These are phyloP conservation scores for Hydractinia symbiolongicarpus DNA, from an alignment of 30 jellyfish, hydroid and myxozoan genomes.

Conservation along the genomic window DNA sequence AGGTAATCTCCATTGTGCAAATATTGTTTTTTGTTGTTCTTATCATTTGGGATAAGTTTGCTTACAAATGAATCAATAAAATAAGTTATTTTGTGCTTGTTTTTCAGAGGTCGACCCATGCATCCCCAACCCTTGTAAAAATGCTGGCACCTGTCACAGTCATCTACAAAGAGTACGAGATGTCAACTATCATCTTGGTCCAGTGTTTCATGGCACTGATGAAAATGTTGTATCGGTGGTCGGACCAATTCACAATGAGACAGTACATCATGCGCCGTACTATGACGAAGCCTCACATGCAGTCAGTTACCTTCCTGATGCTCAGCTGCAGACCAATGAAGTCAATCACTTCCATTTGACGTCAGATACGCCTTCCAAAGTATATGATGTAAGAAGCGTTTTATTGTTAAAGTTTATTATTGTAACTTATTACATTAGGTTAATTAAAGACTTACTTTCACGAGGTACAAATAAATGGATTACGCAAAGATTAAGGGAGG, in stretches of 20 bases:
- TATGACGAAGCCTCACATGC: slow-evolving; percentile 1
- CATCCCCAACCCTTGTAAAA: slow-evolving; percentile 79
- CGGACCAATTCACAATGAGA: slow-evolving; percentile 41
- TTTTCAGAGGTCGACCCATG: slow-evolving; percentile 69
- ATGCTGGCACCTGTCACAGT: slow-evolving; percentile 79
- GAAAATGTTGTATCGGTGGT: slow-evolving; percentile 80
- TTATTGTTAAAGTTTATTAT: no score
- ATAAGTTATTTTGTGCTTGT: not conserved
- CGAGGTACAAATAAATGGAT: no score
- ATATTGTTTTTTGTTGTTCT: no score
- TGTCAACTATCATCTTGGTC: slow-evolving; percentile 56
- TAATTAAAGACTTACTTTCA: no score
- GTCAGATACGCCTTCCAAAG: not conserved
- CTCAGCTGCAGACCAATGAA: not conserved
- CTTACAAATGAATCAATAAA: not conserved
- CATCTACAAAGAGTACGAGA: slow-evolving; percentile 54
- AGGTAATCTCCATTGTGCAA: no score
- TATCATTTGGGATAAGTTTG: not conserved
- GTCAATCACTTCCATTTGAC: slow-evolving; percentile 21
- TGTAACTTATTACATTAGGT: no score
- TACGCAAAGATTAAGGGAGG: no score
- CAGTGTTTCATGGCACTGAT: slow-evolving; percentile 54
- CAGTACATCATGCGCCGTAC: slow-evolving; percentile 16
- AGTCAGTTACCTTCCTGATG: slow-evolving; percentile 11
- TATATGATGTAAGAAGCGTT: not conserved